Evolutionary conservation across 2,113 vertebrate genomes (phyloP), one percentile per base, ranked within the genome.

Genomic region (Hemichromis elongatus): DNA sequence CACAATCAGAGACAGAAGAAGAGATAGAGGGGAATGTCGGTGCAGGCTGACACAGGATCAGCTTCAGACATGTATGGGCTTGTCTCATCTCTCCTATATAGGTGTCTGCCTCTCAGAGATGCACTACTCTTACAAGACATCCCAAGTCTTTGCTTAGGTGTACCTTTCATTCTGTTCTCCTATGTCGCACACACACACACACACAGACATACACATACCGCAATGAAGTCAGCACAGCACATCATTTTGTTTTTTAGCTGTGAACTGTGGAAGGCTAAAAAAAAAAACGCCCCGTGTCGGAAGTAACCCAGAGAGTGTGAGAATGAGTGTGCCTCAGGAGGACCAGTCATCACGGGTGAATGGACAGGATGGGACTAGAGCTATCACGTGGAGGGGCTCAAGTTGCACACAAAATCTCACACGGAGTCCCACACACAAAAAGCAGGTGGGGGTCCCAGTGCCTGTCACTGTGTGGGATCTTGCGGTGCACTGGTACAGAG

Each of bases 11-110:
- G 68, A 63, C 30, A 55, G 61, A 53, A 16, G 14, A 40, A 40
- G 37, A 59, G 57, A 33, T 79, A 66, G 87, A 26, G 86, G 93
- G 91, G 96, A 96, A 97, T 96, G 95, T 81, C 79, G 80, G 84
- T 63, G 88, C 96, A 96, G 95, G 95, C 93, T 92, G 90, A 93
- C 92, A 96, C 96, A 96, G 86, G 96, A 95, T 83, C 87, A 81
- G 84, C 63, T 57, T 37, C 5, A 33, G 84, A 94, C 96, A 68
- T 91, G 96, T 91, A 85, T 24, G 21, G 83, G 93, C 96, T 88
- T 70, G 95, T 91, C 88, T 85, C 70, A 40, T 82, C 61, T 84
- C 35, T 75, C 77, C 79, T 88, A 82, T 80, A 28, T 79, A 86
- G 70, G 40, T 81, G 78, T 82, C 70, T 87, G 81, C 90, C 37